A percentile compares a stretch with the other conserved stretches of the same genome.
phyloP scores from a whole-genome alignment of 2,888 invertebrate species.

The Hemaris fuciformis region DNA sequence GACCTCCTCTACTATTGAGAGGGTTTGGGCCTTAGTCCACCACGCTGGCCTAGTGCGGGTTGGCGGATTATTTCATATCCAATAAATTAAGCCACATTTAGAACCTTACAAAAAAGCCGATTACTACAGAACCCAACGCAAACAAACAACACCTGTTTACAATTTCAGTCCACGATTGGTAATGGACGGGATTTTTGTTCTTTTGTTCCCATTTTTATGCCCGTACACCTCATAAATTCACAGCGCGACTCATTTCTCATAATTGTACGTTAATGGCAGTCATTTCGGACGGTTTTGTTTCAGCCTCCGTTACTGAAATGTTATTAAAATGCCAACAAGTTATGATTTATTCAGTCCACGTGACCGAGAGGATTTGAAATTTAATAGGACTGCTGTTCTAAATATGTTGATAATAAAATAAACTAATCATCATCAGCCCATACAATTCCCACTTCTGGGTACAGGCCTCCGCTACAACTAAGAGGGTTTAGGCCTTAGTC shows the following conservation, averaged over 20 bases:
- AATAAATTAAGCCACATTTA: too few relatives aligned
- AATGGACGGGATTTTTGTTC: conserved; percentile 54
- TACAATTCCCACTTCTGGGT: too few relatives aligned
- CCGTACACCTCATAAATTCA: conserved; percentile 48
- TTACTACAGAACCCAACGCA: conserved; percentile 1
- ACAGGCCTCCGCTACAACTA: too few relatives aligned
- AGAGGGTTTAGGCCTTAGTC: too few relatives aligned
- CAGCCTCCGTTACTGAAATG: not conserved
- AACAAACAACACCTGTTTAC: conserved; percentile 11
- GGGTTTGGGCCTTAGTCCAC: too few relatives aligned
- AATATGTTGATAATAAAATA: too few relatives aligned
- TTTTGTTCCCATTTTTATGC: conserved; percentile 48
- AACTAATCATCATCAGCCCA: too few relatives aligned
- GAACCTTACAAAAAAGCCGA: not conserved
- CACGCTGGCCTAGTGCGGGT: too few relatives aligned
- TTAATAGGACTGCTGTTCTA: too few relatives aligned
- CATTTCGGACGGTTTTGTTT: conserved; percentile 38
- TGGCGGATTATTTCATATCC: too few relatives aligned
- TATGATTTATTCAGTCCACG: not conserved
- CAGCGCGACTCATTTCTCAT: conserved; percentile 57
- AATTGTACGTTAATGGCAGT: conserved; percentile 62
- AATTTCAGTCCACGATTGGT: conserved; percentile 36
- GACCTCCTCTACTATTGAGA: too few relatives aligned
- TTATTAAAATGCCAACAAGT: not conserved
- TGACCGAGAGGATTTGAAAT: too few relatives aligned